These are phyloP conservation scores for Thera britannica DNA, from an alignment of 2,888 invertebrate genomes.

Conservation along the genomic window DNA sequence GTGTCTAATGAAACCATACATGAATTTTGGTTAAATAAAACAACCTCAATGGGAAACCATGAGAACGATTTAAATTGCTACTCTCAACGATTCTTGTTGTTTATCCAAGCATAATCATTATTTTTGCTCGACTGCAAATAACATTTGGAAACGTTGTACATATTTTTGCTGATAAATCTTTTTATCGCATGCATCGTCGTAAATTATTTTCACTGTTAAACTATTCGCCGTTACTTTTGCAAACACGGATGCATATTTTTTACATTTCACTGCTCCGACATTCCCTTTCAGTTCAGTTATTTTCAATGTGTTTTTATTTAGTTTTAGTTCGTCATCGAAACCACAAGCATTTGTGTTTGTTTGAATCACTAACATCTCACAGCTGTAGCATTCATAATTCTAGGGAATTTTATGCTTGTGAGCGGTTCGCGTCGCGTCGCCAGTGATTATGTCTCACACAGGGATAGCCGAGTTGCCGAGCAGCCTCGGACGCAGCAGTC, in stretches of 20 bases:
- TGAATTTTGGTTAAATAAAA: conserved; percentile 47
- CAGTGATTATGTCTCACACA: conserved; percentile 83
- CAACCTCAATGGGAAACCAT: conserved; percentile 49
- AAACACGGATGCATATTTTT: conserved; percentile 2
- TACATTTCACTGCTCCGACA: conserved; percentile 11
- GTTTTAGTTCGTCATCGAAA: conserved; percentile 23
- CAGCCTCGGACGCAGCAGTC: conserved; percentile 74
- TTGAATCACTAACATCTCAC: conserved; percentile 35
- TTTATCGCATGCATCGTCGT: neutral
- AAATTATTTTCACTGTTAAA: neutral
- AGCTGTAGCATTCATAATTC: conserved; percentile 42
- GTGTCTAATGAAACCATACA: conserved; percentile 51
- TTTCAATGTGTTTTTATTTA: conserved; percentile 2
- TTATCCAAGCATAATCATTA: neutral
- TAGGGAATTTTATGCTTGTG: conserved; percentile 57
- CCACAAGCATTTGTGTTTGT: conserved; percentile 39
- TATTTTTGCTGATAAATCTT: neutral
- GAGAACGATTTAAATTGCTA: conserved; percentile 38
- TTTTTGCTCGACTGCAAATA: neutral
- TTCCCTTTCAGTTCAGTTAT: conserved; percentile 3
- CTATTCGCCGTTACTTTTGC: neutral
- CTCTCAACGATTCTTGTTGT: conserved; percentile 20
- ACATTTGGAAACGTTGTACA: neutral
- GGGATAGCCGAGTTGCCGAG: conserved; percentile 81
- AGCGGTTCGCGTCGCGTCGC: conserved; percentile 65